Percentiles rank a stretch among this genome's conserved stretches.
Conservation (phyloP, 1,140 invertebrate species). For the Orchestia grillus region DNA sequence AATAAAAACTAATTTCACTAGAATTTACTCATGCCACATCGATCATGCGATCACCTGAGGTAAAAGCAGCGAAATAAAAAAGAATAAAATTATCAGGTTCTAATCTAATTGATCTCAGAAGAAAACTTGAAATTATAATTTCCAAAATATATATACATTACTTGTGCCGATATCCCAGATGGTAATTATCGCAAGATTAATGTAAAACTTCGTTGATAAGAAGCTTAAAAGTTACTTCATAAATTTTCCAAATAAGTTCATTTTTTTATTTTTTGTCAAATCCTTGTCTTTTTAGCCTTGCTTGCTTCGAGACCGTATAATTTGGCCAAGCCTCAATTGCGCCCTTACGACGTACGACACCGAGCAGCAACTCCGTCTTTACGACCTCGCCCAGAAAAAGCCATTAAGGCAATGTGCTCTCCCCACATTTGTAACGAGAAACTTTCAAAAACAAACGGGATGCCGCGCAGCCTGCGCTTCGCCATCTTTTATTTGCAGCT, state of each 20-base stretch:
- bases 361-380: conserved; percentile 30
- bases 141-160: not conserved
- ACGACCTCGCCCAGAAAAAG: conserved; percentile 34
- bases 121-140: too few species aligned
- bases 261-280: not conserved
- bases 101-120: too few species aligned
- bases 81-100: too few species aligned
- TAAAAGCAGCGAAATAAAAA: too few species aligned
- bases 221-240: not conserved
- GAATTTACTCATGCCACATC: too few species aligned
- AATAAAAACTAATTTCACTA: too few species aligned
- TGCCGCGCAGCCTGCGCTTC: not conserved
- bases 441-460: conserved; percentile 48
- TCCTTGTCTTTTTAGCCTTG: not conserved
- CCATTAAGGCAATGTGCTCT: conserved; percentile 43
- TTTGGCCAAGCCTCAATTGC: not conserved
- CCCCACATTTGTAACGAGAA: conserved; percentile 31
- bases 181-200: not conserved
- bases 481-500: not conserved
- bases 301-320: not conserved
- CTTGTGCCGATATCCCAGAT: not conserved
- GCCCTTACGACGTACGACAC: not conserved
- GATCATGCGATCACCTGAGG: too few species aligned
- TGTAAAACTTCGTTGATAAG: not conserved
- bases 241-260: not conserved